These are phyloP conservation scores for Drosophila percnosoma DNA, from an alignment of 2,888 invertebrate genomes.

Conservation along the genomic window DNA sequence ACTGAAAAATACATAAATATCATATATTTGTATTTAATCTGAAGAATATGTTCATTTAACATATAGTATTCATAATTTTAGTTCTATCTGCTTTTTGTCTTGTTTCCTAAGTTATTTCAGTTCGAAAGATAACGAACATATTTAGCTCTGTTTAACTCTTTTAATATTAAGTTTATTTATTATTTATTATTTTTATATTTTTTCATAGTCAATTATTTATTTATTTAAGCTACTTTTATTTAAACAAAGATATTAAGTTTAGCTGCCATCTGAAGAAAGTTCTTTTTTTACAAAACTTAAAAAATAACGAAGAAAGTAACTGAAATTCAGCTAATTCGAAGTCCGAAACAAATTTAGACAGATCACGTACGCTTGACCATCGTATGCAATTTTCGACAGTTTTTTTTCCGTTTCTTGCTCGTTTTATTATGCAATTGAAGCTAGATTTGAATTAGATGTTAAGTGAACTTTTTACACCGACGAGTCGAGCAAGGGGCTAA, in stretches of 20 bases:
- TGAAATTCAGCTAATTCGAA: background rate
- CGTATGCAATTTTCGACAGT: background rate
- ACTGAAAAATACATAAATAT: too few species aligned
- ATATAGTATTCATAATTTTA: background rate
- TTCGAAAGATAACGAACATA: too few species aligned
- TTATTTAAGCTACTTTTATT: background rate
- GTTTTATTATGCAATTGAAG: background rate
- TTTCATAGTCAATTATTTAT: background rate
- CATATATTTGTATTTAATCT: too few species aligned
- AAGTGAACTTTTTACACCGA: conserved; percentile 5
- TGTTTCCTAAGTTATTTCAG: too few species aligned
- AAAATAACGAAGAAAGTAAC: background rate
- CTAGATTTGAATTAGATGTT: conserved; percentile 1
- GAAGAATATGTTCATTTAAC: background rate
- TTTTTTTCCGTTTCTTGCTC: background rate
- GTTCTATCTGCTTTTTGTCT: too few species aligned
- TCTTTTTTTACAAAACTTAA: background rate
- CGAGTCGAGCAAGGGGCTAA: background rate
- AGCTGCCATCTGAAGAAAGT: background rate
- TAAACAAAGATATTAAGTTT: background rate
- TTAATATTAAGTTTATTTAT: too few species aligned
- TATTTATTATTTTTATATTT: background rate
- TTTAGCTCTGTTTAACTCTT: too few species aligned
- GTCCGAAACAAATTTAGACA: background rate
- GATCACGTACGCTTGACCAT: background rate